Evolutionary conservation across 2,113 vertebrate species (phyloP).

Genomic region (Tragelaphus imberbis): DNA sequence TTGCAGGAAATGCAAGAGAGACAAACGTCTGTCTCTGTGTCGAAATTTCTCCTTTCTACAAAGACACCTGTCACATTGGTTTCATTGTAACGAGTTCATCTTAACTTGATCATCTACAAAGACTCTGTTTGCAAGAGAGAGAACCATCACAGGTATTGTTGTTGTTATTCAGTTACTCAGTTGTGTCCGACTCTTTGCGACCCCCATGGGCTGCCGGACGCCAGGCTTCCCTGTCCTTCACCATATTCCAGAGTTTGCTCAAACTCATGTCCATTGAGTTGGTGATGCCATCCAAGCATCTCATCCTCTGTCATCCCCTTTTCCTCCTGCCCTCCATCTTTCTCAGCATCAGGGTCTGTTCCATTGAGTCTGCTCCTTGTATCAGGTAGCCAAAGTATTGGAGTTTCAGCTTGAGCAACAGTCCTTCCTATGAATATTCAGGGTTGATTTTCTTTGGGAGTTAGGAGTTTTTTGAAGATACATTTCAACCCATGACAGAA

Average conservation of each 20-base stretch:
- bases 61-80: not conserved
- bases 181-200: fast-evolving
- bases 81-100: not conserved
- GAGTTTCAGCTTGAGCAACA: not conserved
- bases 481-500: not conserved
- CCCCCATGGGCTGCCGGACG: not conserved
- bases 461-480: not conserved
- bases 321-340: not conserved
- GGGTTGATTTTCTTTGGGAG: not conserved
- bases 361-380: not conserved
- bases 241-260: not conserved
- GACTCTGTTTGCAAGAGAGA: not conserved
- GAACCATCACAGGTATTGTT: not conserved
- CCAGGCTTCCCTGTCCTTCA: not conserved
- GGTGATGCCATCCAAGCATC: not conserved
- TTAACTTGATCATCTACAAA: not conserved
- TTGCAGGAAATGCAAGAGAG: not conserved
- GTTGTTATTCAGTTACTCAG: not conserved
- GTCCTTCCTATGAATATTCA: not conserved
- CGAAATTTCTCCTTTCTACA: not conserved
- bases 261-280: not conserved
- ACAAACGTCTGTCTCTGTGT: not conserved
- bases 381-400: not conserved
- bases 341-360: not conserved
- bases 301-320: not conserved